phyloP scores from a whole-genome alignment of 1,140 invertebrate genomes.

The Trachelipus rathkii region DNA sequence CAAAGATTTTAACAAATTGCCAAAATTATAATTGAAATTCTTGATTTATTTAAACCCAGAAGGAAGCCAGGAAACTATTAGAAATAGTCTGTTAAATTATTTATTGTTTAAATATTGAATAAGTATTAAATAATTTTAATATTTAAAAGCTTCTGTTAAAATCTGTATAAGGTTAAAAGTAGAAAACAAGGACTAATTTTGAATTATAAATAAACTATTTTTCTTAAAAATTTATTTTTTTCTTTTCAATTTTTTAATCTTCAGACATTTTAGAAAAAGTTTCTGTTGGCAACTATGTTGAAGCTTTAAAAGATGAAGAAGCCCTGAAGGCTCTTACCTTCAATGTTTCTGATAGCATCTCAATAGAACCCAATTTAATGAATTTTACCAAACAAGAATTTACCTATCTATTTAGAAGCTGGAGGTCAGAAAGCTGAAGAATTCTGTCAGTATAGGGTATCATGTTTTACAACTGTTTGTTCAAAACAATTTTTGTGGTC shows the following conservation, averaged over 20 bases:
- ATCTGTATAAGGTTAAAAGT: too few species aligned
- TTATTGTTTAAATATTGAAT: too few species aligned
- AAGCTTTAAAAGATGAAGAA: neutral
- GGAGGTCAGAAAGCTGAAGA: neutral
- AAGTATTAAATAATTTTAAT: too few species aligned
- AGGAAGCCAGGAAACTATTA: slow-evolving; percentile 61
- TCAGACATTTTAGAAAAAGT: neutral
- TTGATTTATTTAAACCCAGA: slow-evolving; percentile 53
- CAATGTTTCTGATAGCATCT: neutral
- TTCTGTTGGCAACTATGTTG: neutral
- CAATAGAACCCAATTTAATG: neutral
- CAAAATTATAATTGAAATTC: too few species aligned
- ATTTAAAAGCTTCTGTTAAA: too few species aligned
- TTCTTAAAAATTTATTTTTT: neutral
- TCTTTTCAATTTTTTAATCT: neutral
- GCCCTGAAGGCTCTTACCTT: neutral
- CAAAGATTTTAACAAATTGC: too few species aligned
- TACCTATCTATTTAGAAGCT: neutral
- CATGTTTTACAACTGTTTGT: slow-evolving; percentile 67
- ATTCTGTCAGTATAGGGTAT: slow-evolving; percentile 53
- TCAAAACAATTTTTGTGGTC: slow-evolving; percentile 75
- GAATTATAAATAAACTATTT: too few species aligned
- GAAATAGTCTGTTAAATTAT: too few species aligned
- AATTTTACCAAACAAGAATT: neutral
- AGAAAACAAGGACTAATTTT: too few species aligned